Conservation (phyloP, 2,888 invertebrate genomes). For the Amblyjoppa proteus region DNA sequence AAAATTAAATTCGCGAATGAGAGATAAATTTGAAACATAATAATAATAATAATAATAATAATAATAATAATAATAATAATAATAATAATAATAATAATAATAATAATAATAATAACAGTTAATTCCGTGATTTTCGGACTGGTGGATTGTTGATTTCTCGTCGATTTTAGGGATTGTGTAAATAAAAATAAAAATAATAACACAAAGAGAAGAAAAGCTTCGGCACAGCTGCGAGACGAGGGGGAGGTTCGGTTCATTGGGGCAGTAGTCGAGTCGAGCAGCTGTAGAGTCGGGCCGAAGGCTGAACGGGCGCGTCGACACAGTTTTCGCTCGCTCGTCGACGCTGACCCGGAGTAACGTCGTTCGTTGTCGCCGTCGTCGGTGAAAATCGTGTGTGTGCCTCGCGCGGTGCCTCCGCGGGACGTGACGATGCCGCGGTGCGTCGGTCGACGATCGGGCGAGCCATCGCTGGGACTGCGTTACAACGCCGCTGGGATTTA, state of each 20-base stretch:
- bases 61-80: no score
- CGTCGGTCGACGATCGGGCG: constrained; percentile 26
- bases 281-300: constrained; percentile 29
- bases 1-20: no score
- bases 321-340: constrained; percentile 8
- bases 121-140: no score
- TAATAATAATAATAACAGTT: no score
- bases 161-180: no score
- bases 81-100: no score
- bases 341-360: not conserved
- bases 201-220: not conserved
- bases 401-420: not conserved
- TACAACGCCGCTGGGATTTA: constrained; percentile 68
- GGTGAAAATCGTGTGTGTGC: not conserved
- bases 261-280: constrained; percentile 30
- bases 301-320: constrained; percentile 27
- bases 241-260: constrained; percentile 32
- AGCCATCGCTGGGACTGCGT: constrained; percentile 41
- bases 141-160: no score
- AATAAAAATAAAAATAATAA: not conserved
- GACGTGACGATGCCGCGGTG: constrained; percentile 50
- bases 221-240: not conserved
- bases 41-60: no score
- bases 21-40: no score
- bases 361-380: not conserved